Base-by-base conservation (phyloP, 1,140 invertebrate genomes). In the Hermatobates lingyangjiaoensis region DNA sequence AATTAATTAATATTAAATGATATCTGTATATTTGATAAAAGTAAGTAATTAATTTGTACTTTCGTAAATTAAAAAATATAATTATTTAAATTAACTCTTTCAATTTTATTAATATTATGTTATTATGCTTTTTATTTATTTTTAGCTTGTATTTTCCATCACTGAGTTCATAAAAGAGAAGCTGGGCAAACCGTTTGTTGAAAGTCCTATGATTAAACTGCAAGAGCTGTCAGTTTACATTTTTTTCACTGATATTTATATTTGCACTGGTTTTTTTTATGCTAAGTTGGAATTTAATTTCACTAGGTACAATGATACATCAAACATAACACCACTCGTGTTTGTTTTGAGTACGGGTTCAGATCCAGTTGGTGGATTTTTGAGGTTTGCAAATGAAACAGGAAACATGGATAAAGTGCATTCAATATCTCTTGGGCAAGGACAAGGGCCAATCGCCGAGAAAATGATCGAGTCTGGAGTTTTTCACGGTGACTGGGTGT, bases 341-440 rank as follows among this genome's bases (percentile, higher is more conserved):
- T 94, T 94, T 64, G 74, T 96, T 0, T 66, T 94, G n/a, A 91
- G 85, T 48, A 81, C 86, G 25, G 89, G 90, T 3, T 87, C 83
- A 0, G 90, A 94, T 74, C 90, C 90, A 0, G 88, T 92, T 65
- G 76, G 78, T 4, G 72, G 75, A 0, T 83, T 87, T 56, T 74
- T 81, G 44, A 75, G 77, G 60, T 87, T 87, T 64, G 87, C 88
- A 5, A 71, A 72, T 1, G 85, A 92, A 60, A 79, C 79, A 72
- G 79, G 79, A 12, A 83, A 79, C 64, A 71, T 71, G 7, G 77
- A 83, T 0, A 78, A 78, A 57, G 76, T 89, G 51, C 77, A 81
- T 56, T 83, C 85, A 0, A 83, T 93, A 54, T 93, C 89, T 0
- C 65, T 94, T 7, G 89, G 89, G 1, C 88, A 93, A 69, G 89